Base-by-base conservation (phyloP, 2,888 invertebrate genomes). In the Hanleya hanleyi region DNA sequence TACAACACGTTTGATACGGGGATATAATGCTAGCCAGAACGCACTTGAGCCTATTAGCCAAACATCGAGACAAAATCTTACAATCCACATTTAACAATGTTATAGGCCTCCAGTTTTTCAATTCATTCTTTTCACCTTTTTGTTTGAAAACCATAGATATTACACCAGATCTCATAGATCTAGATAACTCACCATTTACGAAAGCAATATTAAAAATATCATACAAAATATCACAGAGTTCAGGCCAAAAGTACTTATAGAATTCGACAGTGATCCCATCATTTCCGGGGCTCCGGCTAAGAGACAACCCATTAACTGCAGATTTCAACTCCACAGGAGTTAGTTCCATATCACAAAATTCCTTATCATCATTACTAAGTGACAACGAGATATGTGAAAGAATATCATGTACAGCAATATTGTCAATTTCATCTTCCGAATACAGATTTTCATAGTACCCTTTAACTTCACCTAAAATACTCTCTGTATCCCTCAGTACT, bases 71-170 rank as follows among this genome's bases (percentile, higher is more conserved):
- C 15, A 64, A 36, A 12, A 64, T 26, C 26, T 64, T 64, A 64
- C 36, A 33, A 3, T 64, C 64, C n/a, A 64, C 4, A 37, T 37
- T 2, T 37, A 37, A 1, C 15, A 33, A 12, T n/a, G 33, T 22
- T 4, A 64, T 64, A 18, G 64, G 64, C 26, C 64, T 5, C 35
- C 38, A 64, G n/a, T 64, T 64, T 29, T 64, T 64, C 37, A 64
- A 26, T 4, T 15, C 33, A 36, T 18, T 22, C 22, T 26, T 35
- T 18, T 64, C 64, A 33, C 35, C 64, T 37, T 64, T 64, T 32
- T 36, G 26, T 26, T 57, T 57, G 5, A 29, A 57, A 57, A 57
- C 57, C 15, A 4, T 22, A 29, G 57, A 57, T 15, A 57, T 57
- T 29, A 57, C 29, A 29, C 26, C 57, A 57, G 4, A 29, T 57